Evolutionary conservation across 1,140 invertebrate genomes (phyloP).

Genomic region (Pantala flavescens): DNA sequence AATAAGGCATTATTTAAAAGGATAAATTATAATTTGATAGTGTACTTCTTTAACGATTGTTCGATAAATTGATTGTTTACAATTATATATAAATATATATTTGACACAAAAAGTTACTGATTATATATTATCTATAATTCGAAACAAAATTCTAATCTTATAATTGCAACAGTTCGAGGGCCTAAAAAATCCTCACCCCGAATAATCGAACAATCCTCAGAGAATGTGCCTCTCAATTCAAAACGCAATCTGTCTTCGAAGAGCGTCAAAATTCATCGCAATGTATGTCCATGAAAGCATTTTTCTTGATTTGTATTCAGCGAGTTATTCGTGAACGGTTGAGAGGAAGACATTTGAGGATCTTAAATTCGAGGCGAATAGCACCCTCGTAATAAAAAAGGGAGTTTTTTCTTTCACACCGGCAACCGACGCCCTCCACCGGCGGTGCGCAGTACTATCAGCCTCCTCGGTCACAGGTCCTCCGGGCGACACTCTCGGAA

Average conservation of each 20-base stretch:
- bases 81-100: too few relatives aligned
- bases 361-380: neutral
- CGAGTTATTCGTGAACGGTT: neutral
- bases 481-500: neutral
- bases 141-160: too few relatives aligned
- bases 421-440: neutral
- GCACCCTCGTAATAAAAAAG: neutral
- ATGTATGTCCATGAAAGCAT: neutral
- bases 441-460: neutral
- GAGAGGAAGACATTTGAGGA: neutral
- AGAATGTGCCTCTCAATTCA: too few relatives aligned
- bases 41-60: too few relatives aligned
- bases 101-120: too few relatives aligned
- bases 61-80: too few relatives aligned
- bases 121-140: too few relatives aligned
- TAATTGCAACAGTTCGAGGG: too few relatives aligned
- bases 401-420: neutral
- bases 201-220: too few relatives aligned
- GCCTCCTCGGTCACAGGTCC: neutral
- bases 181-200: too few relatives aligned
- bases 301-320: slow-evolving; percentile 1
- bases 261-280: neutral
- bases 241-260: neutral
- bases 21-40: too few relatives aligned
- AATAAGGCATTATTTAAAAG: too few relatives aligned